phyloP scores from a whole-genome alignment of 2,797 vertebrate genomes.

The Rhodeus uyekii region DNA sequence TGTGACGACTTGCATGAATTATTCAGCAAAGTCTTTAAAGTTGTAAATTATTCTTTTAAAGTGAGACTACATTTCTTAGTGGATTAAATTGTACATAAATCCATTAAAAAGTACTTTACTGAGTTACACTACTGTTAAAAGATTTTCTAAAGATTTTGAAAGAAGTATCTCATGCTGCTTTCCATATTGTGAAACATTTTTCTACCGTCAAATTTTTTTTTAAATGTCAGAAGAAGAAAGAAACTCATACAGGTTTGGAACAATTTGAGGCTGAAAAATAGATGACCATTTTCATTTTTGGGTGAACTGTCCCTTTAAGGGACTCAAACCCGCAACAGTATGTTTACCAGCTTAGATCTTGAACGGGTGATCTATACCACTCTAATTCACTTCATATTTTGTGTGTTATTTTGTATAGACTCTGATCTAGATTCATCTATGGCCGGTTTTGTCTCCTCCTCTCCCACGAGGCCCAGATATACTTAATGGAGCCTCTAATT shows the following conservation, averaged over 20 bases:
- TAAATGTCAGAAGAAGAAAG: no score
- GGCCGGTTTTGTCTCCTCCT: not conserved
- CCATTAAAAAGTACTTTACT: not conserved
- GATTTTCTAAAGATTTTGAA: not conserved
- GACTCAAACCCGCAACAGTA: no score
- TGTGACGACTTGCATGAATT: not conserved
- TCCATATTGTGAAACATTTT: not conserved
- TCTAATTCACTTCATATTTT: not conserved
- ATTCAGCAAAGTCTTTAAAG: not conserved
- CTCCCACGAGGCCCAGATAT: not conserved
- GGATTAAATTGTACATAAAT: not conserved
- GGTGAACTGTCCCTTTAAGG: no score
- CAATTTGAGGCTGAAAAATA: no score
- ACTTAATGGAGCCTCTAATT: constrained; percentile 12
- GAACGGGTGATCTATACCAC: not conserved
- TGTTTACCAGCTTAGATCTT: not conserved
- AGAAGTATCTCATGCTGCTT: not conserved
- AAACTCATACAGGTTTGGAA: no score
- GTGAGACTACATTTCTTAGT: not conserved
- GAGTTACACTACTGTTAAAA: not conserved
- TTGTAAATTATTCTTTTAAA: not conserved
- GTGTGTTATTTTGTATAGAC: not conserved
- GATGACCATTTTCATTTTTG: no score
- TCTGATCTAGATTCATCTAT: constrained; percentile 1
- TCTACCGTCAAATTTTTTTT: no score